These are phyloP conservation scores for Eumeta japonica DNA, from an alignment of 1,140 invertebrate species.

Conservation along the genomic window DNA sequence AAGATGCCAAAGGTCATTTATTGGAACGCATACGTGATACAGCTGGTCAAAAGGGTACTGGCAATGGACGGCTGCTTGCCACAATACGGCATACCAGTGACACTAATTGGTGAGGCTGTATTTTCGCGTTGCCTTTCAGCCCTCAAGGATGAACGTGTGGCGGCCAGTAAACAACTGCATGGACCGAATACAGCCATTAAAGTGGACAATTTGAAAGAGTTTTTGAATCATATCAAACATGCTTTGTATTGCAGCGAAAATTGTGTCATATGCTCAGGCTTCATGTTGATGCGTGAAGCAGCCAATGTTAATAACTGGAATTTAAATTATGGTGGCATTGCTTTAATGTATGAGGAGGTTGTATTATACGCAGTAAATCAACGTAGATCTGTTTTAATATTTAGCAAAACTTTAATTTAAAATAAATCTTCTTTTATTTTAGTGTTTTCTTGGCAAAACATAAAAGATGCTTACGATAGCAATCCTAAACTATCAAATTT, in stretches of 20 bases:
- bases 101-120: constrained; percentile 97
- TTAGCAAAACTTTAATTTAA: too few relatives aligned
- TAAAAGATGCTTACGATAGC: too few relatives aligned
- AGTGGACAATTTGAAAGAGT: constrained; percentile 77
- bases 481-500: too few relatives aligned
- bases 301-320: too few relatives aligned
- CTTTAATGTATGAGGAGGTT: too few relatives aligned
- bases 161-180: constrained; percentile 75
- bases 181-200: constrained; percentile 64
- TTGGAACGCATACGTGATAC: constrained; percentile 92
- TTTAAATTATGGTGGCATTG: too few relatives aligned
- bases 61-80: too few relatives aligned
- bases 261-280: constrained; percentile 99
- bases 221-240: constrained; percentile 73
- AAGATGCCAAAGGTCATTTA: constrained; percentile 85
- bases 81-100: constrained; percentile 97
- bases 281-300: constrained; percentile 96
- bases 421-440: too few relatives aligned
- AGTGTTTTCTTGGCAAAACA: too few relatives aligned
- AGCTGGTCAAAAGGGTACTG: constrained; percentile 98
- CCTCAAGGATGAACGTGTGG: constrained; percentile 78
- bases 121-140: constrained; percentile 94
- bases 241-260: constrained; percentile 97
- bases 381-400: too few relatives aligned
- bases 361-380: too few relatives aligned